Conservation (phyloP, 2,888 invertebrate species). For the Catocala fraxini region DNA sequence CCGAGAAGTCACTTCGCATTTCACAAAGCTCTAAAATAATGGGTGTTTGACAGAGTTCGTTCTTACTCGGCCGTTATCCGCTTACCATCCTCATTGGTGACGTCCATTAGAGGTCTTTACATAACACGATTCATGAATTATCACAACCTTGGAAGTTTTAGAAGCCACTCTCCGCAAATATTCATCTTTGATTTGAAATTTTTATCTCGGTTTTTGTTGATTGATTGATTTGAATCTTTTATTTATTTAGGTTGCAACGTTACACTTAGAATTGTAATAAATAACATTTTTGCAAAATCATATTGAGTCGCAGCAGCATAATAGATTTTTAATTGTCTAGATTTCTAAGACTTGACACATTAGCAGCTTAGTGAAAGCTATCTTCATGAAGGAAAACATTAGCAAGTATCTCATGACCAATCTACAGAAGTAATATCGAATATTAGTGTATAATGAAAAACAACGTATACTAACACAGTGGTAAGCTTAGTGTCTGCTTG, state of each 20-base stretch:
- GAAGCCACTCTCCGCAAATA: neutral
- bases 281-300: too few species aligned
- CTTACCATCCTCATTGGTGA: conserved; percentile 14
- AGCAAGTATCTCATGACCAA: too few species aligned
- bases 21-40: conserved; percentile 18
- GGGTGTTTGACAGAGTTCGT: conserved; percentile 23
- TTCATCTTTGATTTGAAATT: neutral
- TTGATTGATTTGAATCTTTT: neutral
- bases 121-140: conserved; percentile 34
- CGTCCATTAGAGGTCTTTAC: conserved; percentile 35
- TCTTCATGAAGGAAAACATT: too few species aligned
- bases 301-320: too few species aligned
- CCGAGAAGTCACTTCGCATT: neutral
- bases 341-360: too few species aligned
- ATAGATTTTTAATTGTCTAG: too few species aligned
- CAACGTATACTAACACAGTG: too few species aligned
- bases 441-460: too few species aligned
- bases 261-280: too few species aligned
- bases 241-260: neutral
- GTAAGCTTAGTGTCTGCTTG: too few species aligned
- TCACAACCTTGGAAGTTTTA: conserved; percentile 29
- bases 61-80: conserved; percentile 18
- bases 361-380: too few species aligned
- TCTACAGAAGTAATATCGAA: too few species aligned
- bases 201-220: neutral